phyloP scores from a whole-genome alignment of 2,888 invertebrate genomes.

The Odontocolon sp. region DNA sequence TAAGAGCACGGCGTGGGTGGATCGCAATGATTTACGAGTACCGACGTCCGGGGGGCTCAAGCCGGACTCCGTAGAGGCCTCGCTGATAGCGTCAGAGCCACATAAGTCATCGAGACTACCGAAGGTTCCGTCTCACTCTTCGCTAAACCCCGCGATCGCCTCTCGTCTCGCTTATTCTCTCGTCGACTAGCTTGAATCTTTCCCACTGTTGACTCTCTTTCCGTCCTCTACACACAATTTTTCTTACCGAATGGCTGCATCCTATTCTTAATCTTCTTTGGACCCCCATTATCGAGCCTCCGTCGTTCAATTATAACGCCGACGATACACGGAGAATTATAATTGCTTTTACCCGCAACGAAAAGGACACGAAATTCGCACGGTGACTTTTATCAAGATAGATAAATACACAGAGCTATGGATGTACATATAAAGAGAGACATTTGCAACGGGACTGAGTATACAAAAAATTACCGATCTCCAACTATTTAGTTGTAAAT shows the following conservation, averaged over 20 bases:
- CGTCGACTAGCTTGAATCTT: slow-evolving; percentile 37
- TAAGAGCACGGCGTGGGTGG: slow-evolving; percentile 72
- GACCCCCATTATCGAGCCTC: slow-evolving; percentile 77
- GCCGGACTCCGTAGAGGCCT: slow-evolving; percentile 78
- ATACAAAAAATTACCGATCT: no score
- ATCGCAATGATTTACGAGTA: slow-evolving; percentile 80
- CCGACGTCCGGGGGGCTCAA: slow-evolving; percentile 76
- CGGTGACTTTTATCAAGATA: slow-evolving; percentile 42
- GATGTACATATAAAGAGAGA: no score
- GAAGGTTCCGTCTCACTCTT: slow-evolving; percentile 69
- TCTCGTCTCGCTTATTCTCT: slow-evolving; percentile 56
- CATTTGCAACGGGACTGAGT: no score
- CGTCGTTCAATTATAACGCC: slow-evolving; percentile 78
- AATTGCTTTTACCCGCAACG: slow-evolving; percentile 73
- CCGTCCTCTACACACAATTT: slow-evolving; percentile 43
- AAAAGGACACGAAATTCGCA: slow-evolving; percentile 54
- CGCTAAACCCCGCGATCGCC: slow-evolving; percentile 39
- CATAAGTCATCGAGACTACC: slow-evolving; percentile 81
- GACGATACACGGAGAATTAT: slow-evolving; percentile 75
- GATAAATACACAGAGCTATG: no score
- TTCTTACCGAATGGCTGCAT: slow-evolving; percentile 60
- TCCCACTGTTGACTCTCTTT: slow-evolving; percentile 37
- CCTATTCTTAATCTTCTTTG: slow-evolving; percentile 80
- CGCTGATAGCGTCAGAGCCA: slow-evolving; percentile 80
- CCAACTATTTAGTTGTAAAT: no score